phyloP scores from a whole-genome alignment of 2,888 invertebrate species.

The Eubasilissa splendida region DNA sequence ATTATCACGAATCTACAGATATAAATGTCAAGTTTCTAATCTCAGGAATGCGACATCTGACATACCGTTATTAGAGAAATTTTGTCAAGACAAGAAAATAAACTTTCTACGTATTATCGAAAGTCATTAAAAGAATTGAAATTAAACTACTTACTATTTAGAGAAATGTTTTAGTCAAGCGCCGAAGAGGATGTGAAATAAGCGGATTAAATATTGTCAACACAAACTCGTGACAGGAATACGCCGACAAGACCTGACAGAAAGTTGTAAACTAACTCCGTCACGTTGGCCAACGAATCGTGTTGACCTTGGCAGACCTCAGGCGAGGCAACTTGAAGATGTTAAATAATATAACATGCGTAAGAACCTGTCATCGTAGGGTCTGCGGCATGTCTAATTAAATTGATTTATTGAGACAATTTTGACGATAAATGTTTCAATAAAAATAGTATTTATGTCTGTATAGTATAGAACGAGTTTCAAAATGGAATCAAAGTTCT shows the following conservation, averaged over 20 bases:
- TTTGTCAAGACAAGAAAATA: constrained; percentile 15
- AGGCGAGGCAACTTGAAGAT: constrained; percentile 4
- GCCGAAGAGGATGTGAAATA: neutral
- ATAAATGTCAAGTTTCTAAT: constrained; percentile 3
- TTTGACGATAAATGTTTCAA: too few relatives aligned
- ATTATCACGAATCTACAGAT: neutral
- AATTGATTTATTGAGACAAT: too few relatives aligned
- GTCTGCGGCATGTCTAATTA: too few relatives aligned
- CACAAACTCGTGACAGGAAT: constrained; percentile 32
- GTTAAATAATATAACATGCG: too few relatives aligned
- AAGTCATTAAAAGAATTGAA: neutral
- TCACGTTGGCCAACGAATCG: constrained; percentile 2
- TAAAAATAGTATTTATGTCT: too few relatives aligned
- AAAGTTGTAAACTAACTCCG: constrained; percentile 27
- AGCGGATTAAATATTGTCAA: constrained; percentile 25
- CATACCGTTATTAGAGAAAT: constrained; percentile 29
- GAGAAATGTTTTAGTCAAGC: neutral
- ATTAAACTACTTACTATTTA: neutral
- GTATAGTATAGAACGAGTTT: too few relatives aligned
- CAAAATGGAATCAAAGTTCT: too few relatives aligned
- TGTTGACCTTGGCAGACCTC: constrained; percentile 2
- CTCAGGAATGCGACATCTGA: constrained; percentile 11
- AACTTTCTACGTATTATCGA: constrained; percentile 20
- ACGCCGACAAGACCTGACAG: constrained; percentile 25
- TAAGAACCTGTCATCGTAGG: too few relatives aligned